phyloP scores from a whole-genome alignment of 2,797 vertebrate species.

The Tadarida brasiliensis region DNA sequence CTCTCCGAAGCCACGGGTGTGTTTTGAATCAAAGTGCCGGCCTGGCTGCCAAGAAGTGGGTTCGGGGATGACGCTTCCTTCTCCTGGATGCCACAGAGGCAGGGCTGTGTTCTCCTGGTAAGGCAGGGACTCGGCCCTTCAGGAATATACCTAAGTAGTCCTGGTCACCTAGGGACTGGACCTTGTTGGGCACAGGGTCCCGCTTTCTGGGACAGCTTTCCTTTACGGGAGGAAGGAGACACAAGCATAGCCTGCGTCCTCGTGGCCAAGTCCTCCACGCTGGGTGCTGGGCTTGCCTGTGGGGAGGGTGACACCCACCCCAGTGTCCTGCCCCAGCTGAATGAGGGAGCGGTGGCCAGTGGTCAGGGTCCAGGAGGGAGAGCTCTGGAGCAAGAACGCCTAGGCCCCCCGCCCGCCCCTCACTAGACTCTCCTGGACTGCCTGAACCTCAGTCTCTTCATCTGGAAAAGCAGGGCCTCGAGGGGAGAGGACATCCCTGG shows the following conservation, averaged over 20 bases:
- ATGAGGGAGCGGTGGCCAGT: accelerated
- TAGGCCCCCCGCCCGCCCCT: not conserved
- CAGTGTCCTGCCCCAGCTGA: not conserved
- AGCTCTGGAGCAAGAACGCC: accelerated
- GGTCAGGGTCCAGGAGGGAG: not conserved
- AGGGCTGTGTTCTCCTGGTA: accelerated
- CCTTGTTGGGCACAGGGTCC: accelerated
- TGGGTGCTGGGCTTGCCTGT: accelerated
- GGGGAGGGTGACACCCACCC: accelerated
- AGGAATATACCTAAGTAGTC: accelerated
- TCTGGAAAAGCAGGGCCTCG: not conserved
- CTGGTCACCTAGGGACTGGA: accelerated
- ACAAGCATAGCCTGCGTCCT: accelerated
- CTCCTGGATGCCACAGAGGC: not conserved
- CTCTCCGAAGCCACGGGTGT: not conserved
- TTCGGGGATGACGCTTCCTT: not conserved
- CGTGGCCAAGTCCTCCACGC: accelerated
- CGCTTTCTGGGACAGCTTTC: accelerated
- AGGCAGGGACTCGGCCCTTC: accelerated
- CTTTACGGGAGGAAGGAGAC: not conserved
- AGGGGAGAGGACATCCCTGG: accelerated
- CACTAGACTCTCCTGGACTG: not conserved
- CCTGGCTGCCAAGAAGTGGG: not conserved
- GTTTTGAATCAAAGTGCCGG: constrained; percentile 32
- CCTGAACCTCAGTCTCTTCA: not conserved